phyloP scores from a whole-genome alignment of 2,888 invertebrate species.

The Ormyrus nitidulus region DNA sequence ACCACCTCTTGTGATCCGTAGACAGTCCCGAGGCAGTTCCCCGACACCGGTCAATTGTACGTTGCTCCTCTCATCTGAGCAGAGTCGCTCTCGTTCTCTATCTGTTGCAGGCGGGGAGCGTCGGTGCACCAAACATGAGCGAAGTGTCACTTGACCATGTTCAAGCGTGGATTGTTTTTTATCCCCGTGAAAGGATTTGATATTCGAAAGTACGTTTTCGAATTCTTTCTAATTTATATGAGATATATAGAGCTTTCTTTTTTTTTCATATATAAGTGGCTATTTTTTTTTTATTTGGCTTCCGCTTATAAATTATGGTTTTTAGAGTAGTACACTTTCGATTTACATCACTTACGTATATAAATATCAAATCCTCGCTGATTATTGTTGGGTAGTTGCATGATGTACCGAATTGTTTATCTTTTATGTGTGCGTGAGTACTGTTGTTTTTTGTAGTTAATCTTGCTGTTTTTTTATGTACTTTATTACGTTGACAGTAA shows the following conservation, averaged over 20 bases:
- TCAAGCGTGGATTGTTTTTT: slow-evolving; percentile 71
- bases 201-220: slow-evolving; percentile 72
- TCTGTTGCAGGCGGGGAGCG: slow-evolving; percentile 70
- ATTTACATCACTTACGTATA: slow-evolving; percentile 2
- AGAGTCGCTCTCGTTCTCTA: slow-evolving; percentile 34
- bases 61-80: slow-evolving; percentile 37
- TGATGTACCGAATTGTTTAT: slow-evolving; percentile 2
- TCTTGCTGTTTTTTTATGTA: too few species aligned
- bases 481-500: too few species aligned
- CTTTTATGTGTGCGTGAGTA: not conserved
- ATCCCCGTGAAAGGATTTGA: slow-evolving; percentile 74
- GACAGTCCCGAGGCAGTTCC: too few species aligned
- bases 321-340: not conserved
- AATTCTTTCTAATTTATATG: not conserved
- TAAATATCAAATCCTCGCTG: slow-evolving; percentile 62
- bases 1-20: too few species aligned
- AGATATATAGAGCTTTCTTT: not conserved
- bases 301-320: not conserved
- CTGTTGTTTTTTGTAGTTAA: too few species aligned
- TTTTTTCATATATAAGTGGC: not conserved
- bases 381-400: slow-evolving; percentile 19
- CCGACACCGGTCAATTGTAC: not conserved
- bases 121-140: slow-evolving; percentile 64
- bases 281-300: slow-evolving; percentile 1
- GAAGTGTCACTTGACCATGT: slow-evolving; percentile 66